Conservation (phyloP, 2,797 vertebrate genomes). For the Sebastes variabilis region DNA sequence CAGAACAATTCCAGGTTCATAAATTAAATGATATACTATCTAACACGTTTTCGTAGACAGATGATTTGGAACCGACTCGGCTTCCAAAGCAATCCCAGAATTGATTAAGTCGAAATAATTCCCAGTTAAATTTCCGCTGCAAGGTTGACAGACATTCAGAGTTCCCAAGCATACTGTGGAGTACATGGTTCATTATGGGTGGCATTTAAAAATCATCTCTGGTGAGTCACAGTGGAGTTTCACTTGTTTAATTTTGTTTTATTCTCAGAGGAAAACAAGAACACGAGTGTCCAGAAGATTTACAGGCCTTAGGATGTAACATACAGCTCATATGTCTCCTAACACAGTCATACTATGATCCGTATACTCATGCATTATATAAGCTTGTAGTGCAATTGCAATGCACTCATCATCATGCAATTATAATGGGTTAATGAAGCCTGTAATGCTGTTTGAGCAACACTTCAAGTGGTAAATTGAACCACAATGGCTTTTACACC, state of each 20-base stretch:
- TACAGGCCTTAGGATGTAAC: not conserved
- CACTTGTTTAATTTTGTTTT: conserved; percentile 31
- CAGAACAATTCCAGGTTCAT: not conserved
- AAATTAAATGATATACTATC: conserved; percentile 11
- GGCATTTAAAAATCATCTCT: conserved; percentile 22
- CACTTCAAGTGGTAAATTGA: conserved; percentile 63
- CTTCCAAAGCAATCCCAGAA: conserved; percentile 26
- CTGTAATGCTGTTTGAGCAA: conserved; percentile 65
- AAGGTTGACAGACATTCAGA: conserved; percentile 7
- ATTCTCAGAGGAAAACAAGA: conserved; percentile 12
- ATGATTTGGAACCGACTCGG: conserved; percentile 11
- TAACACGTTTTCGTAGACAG: conserved; percentile 7
- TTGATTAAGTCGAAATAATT: conserved; percentile 41
- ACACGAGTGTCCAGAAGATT: conserved; percentile 6
- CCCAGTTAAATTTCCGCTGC: not conserved
- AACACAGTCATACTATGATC: not conserved
- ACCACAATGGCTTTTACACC: conserved; percentile 36
- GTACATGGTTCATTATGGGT: conserved; percentile 39
- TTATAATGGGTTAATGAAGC: conserved; percentile 69
- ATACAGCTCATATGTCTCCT: not conserved
- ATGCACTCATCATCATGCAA: conserved; percentile 48
- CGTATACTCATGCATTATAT: conserved; percentile 28
- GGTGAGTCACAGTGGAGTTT: conserved; percentile 1
- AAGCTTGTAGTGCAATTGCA: conserved; percentile 42
- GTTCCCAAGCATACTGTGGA: conserved; percentile 6